Base-by-base conservation (phyloP, 2,113 vertebrate species). In the Pantherophis guttatus region DNA sequence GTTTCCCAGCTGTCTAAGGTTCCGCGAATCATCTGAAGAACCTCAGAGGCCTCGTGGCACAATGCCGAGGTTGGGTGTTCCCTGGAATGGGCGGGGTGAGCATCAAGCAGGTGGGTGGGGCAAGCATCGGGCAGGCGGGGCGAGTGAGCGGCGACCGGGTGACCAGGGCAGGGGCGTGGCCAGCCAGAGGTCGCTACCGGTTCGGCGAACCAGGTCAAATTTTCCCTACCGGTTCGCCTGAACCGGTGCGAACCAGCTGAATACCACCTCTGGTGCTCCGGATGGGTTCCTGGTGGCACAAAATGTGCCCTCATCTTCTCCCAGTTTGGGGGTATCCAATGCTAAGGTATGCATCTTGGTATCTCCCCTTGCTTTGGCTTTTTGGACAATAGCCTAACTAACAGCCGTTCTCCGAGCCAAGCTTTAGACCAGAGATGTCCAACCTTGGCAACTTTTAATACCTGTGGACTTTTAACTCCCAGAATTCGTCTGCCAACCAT, bases 261-360 rank as follows among this genome's bases (percentile, higher is more conserved):
- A 52, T 52, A 52, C 50, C 8, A 10, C 50, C 50, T 1, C 50
- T 52, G 48, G 52, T 39, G 19, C 29, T 10, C 33, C 33, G 44
- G 13, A 1, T 7, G 52, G 13, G 33, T 23, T 50, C 11, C 50
- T 26, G 9, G 39, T 70, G 26, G 70, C 13, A 39, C 3, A 7
- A 81, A 21, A 17, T 17, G 33, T 87, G 12, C 0, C 26, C 3
- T 0, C 0, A 0, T 48, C 48, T 8, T 21, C 58, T 1, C 21
- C 2, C 0, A 0, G 13, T 81, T 81, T 81, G 15, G 70, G n/a
- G 15, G 5, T 75, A 39, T 75, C n/a, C 2, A 33, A 33, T 2
- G 17, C 15, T 19, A 17, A 33, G 7, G 33, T 15, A 19, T 39
- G 39, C 15, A 19, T 81, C 33, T 81, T 39, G 33, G 15, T 33